Evolutionary conservation across 2,113 vertebrate species (phyloP), one percentile per base, ranked within the genome.

Genomic region (Laticauda colubrina): DNA sequence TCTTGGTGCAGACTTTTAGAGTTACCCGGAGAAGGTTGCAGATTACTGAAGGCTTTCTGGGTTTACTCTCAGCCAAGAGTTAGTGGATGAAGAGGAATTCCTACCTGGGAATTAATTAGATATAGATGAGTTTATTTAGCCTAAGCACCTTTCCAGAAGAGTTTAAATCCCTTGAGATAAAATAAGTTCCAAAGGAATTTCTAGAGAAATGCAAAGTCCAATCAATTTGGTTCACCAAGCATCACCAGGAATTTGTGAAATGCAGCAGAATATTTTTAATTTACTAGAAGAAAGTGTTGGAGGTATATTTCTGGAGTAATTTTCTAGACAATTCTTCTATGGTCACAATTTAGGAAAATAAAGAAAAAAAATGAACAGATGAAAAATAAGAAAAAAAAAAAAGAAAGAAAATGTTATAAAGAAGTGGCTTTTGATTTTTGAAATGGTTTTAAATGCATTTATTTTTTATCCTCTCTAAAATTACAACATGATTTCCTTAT

Each of bases 41-140:
- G 15, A 39, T 9, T 11, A 61, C 14, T n/a, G 12, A 56, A 43
- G 85, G 9, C n/a, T 88, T 75, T 48, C 29, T 55, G 7, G 24
- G 55, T 51, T 34, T 0, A 0, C 90, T 90, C 69, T 81, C 87
- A 90, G 39, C 64, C 29, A 24, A 54, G 24, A 51, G 21, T 48
- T n/a, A 21, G 29, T 55, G 26, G 54, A 45, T 89, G 59, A 56
- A 75, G 20, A 92, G 81, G 34, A 91, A 89, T 89, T 89, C 43
- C 53, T 43, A 51, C 85, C 48, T 85, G 53, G 20, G 39, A 85
- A 24, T 43, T 92, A 57, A 89, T 89, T 92, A 48, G 87, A 15
- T 89, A 56, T 29, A 48, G 64, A 48, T 92, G n/a, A 24, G 18
- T 92, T 89, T 92, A 92, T 89, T 85, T 89, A 85, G 39, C 1